Conservation (phyloP, 1,140 invertebrate species). For the Drosophila teissieri region DNA sequence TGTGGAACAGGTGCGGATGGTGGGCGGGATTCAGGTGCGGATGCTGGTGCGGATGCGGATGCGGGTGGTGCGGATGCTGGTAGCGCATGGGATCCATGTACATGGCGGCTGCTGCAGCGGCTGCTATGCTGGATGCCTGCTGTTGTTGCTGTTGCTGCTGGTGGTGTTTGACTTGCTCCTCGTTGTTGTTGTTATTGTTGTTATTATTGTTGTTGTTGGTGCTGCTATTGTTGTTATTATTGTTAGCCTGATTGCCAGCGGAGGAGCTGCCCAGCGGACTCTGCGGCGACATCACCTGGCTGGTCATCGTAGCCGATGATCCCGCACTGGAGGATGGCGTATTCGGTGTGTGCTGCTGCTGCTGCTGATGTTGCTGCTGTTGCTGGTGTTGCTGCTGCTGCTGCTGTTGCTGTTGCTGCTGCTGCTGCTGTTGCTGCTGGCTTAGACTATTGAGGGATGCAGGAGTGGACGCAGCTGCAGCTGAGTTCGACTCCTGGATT, state of each 20-base stretch:
- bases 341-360: slow-evolving; percentile 68
- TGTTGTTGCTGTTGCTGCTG: slow-evolving; percentile 61
- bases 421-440: slow-evolving; percentile 68
- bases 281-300: slow-evolving; percentile 81
- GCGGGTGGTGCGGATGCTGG: slow-evolving; percentile 79
- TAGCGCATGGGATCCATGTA: slow-evolving; percentile 85
- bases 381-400: slow-evolving; percentile 70
- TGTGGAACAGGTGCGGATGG: slow-evolving; percentile 84
- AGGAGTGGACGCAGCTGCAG: slow-evolving; percentile 84
- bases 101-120: slow-evolving; percentile 84
- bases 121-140: slow-evolving; percentile 79
- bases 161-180: slow-evolving; percentile 64
- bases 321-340: slow-evolving; percentile 78
- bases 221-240: slow-evolving; percentile 73
- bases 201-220: slow-evolving; percentile 64
- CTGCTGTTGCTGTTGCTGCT: slow-evolving; percentile 67
- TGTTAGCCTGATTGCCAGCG: slow-evolving; percentile 64
- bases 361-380: slow-evolving; percentile 58
- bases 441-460: slow-evolving; percentile 77
- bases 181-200: slow-evolving; percentile 66
- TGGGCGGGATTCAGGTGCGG: slow-evolving; percentile 84
- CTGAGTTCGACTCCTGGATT: slow-evolving; percentile 85
- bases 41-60: slow-evolving; percentile 80
- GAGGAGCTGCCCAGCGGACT: slow-evolving; percentile 76
- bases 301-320: slow-evolving; percentile 82